Base-by-base conservation (phyloP, 2,113 vertebrate species). In the Seriola aureovittata region DNA sequence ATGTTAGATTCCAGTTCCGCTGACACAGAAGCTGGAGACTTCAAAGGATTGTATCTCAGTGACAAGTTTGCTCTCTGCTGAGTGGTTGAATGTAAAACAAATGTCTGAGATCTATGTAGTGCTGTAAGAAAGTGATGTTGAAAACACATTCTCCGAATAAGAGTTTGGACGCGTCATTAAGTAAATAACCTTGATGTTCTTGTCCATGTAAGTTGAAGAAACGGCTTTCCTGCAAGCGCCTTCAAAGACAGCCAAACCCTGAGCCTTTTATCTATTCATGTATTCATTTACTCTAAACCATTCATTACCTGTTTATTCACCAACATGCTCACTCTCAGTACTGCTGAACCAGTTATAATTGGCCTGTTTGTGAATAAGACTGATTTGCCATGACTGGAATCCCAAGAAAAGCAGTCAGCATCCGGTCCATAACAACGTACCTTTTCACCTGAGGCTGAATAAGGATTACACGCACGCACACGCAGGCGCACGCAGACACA, bases 261-360 rank as follows among this genome's bases (percentile, higher is more conserved):
- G 0, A 32, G 63, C 50, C 72, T 85, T 68, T 80, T 78, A 69
- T 71, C 48, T 82, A 71, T 88, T 86, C 74, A 86, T 72, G 76
- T 74, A 82, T 88, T 86, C 75, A 85, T 70, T 54, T 57, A 34
- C 21, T 77, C 63, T 76, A 73, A 88, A 84, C 64, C 66, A 50
- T 76, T 79, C 81, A 76, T 85, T 84, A 80, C 54, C 71, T 81
- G 64, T 71, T 87, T 80, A 84, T 77, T 73, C 80, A 70, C 34
- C 50, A 75, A 62, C 74, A 52, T 44, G 19, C 19, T 60, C 58
- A 8, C 42, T 69, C 44, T 81, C 52, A 86, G 73, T 79, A 71
- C 52, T 80, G 66, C 81, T 74, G 42, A 84, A 32, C 3, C 3
- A 79, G 50, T 71, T 69, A 81, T 48, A 70, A 83, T 71, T 67